These are phyloP conservation scores for Sweltsa coloradensis DNA, from an alignment of 1,140 invertebrate genomes.

Conservation along the genomic window DNA sequence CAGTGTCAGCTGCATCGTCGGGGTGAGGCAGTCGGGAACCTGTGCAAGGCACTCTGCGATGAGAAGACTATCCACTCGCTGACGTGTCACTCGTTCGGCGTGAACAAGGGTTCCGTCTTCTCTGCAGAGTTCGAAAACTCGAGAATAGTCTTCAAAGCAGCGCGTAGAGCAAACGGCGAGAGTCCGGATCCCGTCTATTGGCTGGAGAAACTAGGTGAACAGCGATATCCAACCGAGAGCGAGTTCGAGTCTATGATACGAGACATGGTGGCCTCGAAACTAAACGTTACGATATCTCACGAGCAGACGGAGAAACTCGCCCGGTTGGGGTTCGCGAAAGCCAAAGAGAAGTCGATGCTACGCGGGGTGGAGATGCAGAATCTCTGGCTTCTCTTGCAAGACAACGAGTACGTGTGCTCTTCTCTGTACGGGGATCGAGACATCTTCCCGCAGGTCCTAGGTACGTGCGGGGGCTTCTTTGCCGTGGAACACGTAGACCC, in stretches of 20 bases:
- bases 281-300: constrained; percentile 36
- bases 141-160: constrained; percentile 40
- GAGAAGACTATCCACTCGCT: constrained; percentile 36
- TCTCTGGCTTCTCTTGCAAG: constrained; percentile 46
- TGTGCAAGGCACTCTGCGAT: constrained; percentile 41
- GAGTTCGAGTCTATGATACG: constrained; percentile 35
- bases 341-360: not conserved
- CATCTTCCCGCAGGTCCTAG: constrained; percentile 49
- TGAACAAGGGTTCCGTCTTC: constrained; percentile 42
- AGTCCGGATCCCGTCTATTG: constrained; percentile 24
- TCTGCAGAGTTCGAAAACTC: constrained; percentile 38
- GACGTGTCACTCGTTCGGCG: constrained; percentile 40
- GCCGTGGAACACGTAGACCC: constrained; percentile 45
- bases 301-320: constrained; percentile 29
- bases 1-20: constrained; percentile 39
- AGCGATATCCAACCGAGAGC: constrained; percentile 37
- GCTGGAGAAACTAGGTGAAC: constrained; percentile 31
- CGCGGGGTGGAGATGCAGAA: constrained; percentile 44
- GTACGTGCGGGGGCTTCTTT: constrained; percentile 49
- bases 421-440: constrained; percentile 40
- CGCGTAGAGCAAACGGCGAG: constrained; percentile 19
- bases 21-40: constrained; percentile 37
- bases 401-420: constrained; percentile 51
- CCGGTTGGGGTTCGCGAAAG: constrained; percentile 4
- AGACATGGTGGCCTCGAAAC: constrained; percentile 34